A percentile compares a stretch with the other conserved stretches of the same genome.
phyloP scores from a whole-genome alignment of 2,797 vertebrate species.

The Trachurus trachurus region DNA sequence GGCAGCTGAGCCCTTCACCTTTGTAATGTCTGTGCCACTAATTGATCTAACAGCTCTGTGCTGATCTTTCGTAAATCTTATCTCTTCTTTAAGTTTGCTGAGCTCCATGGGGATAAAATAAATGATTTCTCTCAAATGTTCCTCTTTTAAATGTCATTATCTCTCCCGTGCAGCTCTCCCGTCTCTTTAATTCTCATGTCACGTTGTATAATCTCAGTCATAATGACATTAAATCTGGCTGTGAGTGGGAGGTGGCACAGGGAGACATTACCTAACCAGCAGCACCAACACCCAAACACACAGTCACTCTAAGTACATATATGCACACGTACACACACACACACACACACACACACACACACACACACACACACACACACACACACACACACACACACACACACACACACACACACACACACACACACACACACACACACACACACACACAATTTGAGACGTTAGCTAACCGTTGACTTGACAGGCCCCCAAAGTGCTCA shows the following conservation, averaged over 20 bases:
- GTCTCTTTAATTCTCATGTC: constrained; percentile 15
- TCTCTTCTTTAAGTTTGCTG: background rate
- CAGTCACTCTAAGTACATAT: background rate
- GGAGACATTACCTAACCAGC: constrained; percentile 74
- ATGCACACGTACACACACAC: background rate
- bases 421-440: constrained; percentile 29
- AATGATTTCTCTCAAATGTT: background rate
- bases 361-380: constrained; percentile 40
- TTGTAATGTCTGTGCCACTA: background rate
- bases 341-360: constrained; percentile 41
- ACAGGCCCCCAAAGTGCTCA: constrained; percentile 69
- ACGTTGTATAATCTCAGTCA: constrained; percentile 39
- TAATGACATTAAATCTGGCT: constrained; percentile 34
- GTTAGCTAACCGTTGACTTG: constrained; percentile 70
- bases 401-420: constrained; percentile 42
- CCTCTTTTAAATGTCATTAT: background rate
- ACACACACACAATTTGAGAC: constrained; percentile 52
- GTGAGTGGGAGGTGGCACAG: constrained; percentile 35
- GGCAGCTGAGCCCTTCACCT: background rate
- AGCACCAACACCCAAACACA: constrained; percentile 23
- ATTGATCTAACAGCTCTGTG: background rate
- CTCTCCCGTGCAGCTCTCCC: background rate
- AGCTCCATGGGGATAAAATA: background rate
- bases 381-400: constrained; percentile 43
- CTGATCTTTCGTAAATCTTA: background rate